Conservation (phyloP, 2,797 vertebrate species). For the Pogoniulus pusillus region DNA sequence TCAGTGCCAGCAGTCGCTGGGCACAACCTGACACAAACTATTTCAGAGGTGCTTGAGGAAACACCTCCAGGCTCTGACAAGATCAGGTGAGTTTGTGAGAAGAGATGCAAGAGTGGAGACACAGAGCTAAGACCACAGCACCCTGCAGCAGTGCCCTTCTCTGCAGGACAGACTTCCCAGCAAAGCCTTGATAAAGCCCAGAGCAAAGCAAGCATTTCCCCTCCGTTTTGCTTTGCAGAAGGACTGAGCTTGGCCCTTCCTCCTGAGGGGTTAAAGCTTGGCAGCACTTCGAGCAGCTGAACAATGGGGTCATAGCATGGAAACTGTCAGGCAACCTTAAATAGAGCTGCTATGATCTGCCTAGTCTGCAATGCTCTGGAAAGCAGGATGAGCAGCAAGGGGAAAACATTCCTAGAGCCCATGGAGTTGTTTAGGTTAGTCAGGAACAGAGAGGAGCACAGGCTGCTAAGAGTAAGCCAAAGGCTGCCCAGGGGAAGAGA, state of each 20-base stretch:
- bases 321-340: slow-evolving; percentile 68
- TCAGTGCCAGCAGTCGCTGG: background rate
- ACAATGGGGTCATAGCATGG: slow-evolving; percentile 66
- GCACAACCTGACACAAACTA: background rate
- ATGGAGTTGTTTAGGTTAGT: slow-evolving; percentile 57
- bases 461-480: slow-evolving; percentile 19
- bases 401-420: slow-evolving; percentile 62
- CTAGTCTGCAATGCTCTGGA: slow-evolving; percentile 68
- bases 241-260: background rate
- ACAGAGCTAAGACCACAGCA: background rate
- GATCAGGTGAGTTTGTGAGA: background rate
- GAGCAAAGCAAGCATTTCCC: background rate
- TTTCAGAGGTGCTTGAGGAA: background rate
- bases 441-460: background rate
- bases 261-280: slow-evolving; percentile 48
- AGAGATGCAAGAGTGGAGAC: accelerated
- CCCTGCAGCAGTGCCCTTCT: background rate
- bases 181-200: background rate
- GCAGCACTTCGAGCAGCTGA: background rate
- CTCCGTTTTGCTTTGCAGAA: background rate
- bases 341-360: slow-evolving; percentile 70
- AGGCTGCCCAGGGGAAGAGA: background rate
- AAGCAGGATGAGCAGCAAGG: slow-evolving; percentile 47
- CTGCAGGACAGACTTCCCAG: background rate
- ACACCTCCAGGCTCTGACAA: background rate